Percentiles rank a stretch among this genome's conserved stretches.
These are phyloP conservation scores for Phengaris arion DNA, from an alignment of 2,888 invertebrate species.

Conservation along the genomic window DNA sequence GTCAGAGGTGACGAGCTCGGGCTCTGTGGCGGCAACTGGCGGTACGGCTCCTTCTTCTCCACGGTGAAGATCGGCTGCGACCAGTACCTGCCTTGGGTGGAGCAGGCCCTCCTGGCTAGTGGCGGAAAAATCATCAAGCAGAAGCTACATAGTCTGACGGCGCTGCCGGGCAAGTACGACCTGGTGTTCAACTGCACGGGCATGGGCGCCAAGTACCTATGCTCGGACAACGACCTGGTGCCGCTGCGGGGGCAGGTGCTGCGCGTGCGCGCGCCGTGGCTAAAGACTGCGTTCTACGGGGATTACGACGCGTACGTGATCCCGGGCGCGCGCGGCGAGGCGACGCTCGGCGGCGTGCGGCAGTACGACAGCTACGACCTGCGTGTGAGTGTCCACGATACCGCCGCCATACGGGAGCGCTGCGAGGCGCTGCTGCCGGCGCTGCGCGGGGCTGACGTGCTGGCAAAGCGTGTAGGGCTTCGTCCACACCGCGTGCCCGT, in stretches of 20 bases:
- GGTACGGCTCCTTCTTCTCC: conserved; percentile 89
- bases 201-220: conserved; percentile 87
- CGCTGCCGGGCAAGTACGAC: conserved; percentile 82
- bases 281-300: conserved; percentile 92
- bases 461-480: conserved; percentile 86
- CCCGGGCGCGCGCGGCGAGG: conserved; percentile 84
- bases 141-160: conserved; percentile 80
- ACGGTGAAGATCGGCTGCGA: conserved; percentile 88
- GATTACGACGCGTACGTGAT: conserved; percentile 93
- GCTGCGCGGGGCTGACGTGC: conserved; percentile 77
- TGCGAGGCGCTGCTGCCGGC: conserved; percentile 88
- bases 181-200: conserved; percentile 92
- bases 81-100: conserved; percentile 88
- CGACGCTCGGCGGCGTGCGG: conserved; percentile 92
- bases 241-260: conserved; percentile 91
- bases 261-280: conserved; percentile 92
- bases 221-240: conserved; percentile 85
- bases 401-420: conserved; percentile 87
- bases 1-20: conserved; percentile 86
- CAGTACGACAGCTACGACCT: conserved; percentile 88
- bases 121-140: conserved; percentile 82
- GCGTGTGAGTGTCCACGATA: conserved; percentile 84
- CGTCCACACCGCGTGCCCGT: conserved; percentile 88
- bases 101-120: conserved; percentile 76
- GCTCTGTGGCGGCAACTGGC: conserved; percentile 86